A percentile compares a stretch with the other conserved stretches of the same genome.
Evolutionary conservation across 1,140 invertebrate species (phyloP).

Genomic region (Arctopsyche grandis): DNA sequence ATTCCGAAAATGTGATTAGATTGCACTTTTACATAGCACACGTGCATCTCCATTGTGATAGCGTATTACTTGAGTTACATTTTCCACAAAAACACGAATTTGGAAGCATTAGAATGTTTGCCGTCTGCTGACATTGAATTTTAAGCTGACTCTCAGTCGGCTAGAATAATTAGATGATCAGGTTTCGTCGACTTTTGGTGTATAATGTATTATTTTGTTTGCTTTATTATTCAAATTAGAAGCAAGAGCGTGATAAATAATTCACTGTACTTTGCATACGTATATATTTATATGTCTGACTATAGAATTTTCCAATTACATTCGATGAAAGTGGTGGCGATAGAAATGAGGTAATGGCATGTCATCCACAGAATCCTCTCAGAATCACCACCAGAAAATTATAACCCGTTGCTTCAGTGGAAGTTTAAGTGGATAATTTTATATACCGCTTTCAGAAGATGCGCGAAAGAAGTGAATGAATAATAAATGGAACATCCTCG

Average conservation of each 20-base stretch:
- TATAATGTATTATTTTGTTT: not conserved
- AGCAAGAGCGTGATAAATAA: not conserved
- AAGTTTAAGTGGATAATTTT: too few species aligned
- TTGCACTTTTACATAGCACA: not conserved
- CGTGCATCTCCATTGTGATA: too few species aligned
- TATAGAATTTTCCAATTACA: too few species aligned
- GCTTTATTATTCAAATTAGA: not conserved
- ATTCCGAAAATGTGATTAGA: too few species aligned
- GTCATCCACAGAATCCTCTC: constrained; percentile 20
- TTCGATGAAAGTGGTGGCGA: not conserved
- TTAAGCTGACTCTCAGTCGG: not conserved
- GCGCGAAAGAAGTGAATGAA: too few species aligned
- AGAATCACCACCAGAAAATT: constrained; percentile 19
- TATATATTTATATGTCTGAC: too few species aligned
- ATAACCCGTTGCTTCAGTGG: not conserved
- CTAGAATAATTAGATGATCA: constrained; percentile 7
- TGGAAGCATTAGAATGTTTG: not conserved
- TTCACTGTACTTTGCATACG: not conserved
- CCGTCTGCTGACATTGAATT: not conserved
- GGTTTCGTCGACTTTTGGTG: not conserved
- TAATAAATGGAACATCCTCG: too few species aligned
- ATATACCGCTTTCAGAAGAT: too few species aligned
- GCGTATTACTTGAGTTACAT: too few species aligned
- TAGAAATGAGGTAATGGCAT: constrained; percentile 2
- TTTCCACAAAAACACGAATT: too few species aligned